Evolutionary conservation across 2,888 invertebrate genomes (phyloP), one percentile per base, ranked within the genome.

Genomic region (Aromia moschata): DNA sequence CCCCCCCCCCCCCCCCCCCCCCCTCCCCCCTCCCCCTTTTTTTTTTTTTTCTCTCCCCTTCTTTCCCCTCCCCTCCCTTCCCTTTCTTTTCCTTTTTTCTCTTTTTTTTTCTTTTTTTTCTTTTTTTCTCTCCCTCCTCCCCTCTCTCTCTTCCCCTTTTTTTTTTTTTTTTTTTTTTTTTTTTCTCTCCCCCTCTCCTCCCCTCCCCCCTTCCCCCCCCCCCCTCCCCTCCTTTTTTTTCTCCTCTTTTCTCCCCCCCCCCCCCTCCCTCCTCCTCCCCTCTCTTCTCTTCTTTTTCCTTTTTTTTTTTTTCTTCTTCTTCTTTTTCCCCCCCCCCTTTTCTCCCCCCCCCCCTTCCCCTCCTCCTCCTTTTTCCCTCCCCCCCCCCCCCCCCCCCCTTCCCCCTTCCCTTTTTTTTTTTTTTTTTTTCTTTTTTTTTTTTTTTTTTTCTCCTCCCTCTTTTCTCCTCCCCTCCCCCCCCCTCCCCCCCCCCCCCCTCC

Each of bases 221-320:
- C 25, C 25, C 25, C 38, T 38, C 38, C n/a, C 38, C n/a, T 10
- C 38, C n/a, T 14, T 38, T 14, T 38, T 38, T 14, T 38, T n/a
- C 15, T n/a, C 15, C 38, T n/a, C 15, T 14, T 38, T 14, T 38
- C 15, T 14, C n/a, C 38, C 15, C 38, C 15, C 15, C 15, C n/a
- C n/a, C n/a, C n/a, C n/a, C n/a, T n/a, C n/a, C n/a, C n/a, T n/a
- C n/a, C n/a, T n/a, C n/a, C n/a, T n/a, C n/a, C n/a, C n/a, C n/a
- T n/a, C n/a, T n/a, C n/a, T n/a, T n/a, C n/a, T n/a, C n/a, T n/a
- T n/a, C n/a, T n/a, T n/a, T n/a, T n/a, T n/a, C n/a, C n/a, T n/a
- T n/a, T n/a, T n/a, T n/a, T n/a, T n/a, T n/a, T n/a, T n/a, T n/a
- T n/a, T n/a, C n/a, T n/a, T n/a, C n/a, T n/a, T n/a, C n/a, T n/a